Conservation (phyloP, 2,888 invertebrate genomes). For the Hermaeophaga mercurialis region DNA sequence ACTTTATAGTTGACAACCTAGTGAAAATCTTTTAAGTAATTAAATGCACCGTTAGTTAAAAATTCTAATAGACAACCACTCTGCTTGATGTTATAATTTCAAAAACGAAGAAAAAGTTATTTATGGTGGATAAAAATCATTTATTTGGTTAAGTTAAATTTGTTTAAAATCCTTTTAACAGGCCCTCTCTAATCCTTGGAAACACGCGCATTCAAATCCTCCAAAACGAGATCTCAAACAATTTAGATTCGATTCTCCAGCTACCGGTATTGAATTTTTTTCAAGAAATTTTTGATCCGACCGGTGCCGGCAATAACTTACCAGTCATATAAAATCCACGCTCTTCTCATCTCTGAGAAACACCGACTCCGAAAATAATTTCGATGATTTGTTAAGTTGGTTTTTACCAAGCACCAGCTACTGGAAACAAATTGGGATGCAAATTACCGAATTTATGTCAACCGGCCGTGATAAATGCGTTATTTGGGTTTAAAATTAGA, state of each 20-base stretch:
- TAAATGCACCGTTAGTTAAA: no score
- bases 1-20: no score
- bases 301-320: constrained; percentile 41
- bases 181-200: constrained; percentile 37
- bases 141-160: neutral
- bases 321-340: constrained; percentile 37
- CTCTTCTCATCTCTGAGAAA: constrained; percentile 33
- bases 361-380: constrained; percentile 44
- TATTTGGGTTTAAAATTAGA: constrained; percentile 50
- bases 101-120: no score
- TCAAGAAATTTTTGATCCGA: constrained; percentile 39
- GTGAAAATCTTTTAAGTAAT: no score
- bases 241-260: constrained; percentile 45
- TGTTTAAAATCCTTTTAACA: constrained; percentile 15
- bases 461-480: constrained; percentile 48
- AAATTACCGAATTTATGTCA: constrained; percentile 52
- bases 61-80: no score
- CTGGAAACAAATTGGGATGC: constrained; percentile 51
- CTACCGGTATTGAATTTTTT: constrained; percentile 49
- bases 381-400: constrained; percentile 52
- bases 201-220: constrained; percentile 47
- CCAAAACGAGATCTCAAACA: constrained; percentile 49
- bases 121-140: no score
- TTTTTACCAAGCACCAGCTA: constrained; percentile 47
- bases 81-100: no score